Conservation (phyloP, 2,797 vertebrate species). For the Tauraco hartlaubi region DNA sequence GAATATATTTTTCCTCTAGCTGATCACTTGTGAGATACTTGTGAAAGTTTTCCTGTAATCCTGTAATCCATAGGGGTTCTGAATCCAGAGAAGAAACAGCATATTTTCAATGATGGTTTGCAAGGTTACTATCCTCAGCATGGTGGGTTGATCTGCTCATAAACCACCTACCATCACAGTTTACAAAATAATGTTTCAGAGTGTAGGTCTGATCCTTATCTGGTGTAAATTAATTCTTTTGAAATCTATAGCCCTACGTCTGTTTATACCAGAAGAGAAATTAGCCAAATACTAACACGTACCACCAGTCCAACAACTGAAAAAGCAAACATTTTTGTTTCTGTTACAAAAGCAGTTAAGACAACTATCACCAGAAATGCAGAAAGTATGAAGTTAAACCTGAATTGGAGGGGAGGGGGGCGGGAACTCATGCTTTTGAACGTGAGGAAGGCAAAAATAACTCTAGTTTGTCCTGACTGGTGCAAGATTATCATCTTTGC, state of each 20-base stretch:
- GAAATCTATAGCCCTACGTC: background rate
- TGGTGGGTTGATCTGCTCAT: background rate
- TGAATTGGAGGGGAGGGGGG: background rate
- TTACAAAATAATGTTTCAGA: background rate
- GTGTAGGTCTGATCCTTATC: background rate
- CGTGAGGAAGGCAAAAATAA: background rate
- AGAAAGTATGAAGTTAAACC: slow-evolving; percentile 57
- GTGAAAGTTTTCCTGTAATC: background rate
- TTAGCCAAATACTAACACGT: background rate
- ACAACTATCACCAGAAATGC: background rate
- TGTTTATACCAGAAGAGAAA: background rate
- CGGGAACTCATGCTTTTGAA: background rate
- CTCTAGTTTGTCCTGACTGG: background rate
- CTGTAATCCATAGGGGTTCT: background rate
- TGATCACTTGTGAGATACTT: background rate
- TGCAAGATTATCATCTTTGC: slow-evolving; percentile 32
- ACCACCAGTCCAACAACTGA: background rate
- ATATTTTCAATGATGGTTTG: background rate
- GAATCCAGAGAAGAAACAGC: background rate
- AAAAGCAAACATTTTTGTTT: background rate
- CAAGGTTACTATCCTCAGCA: background rate
- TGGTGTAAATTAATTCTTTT: background rate
- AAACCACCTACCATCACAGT: background rate
- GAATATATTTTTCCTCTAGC: background rate
- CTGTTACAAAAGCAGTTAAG: background rate